Conservation (phyloP, 2,797 vertebrate genomes). For the Nannoperca obscura region DNA sequence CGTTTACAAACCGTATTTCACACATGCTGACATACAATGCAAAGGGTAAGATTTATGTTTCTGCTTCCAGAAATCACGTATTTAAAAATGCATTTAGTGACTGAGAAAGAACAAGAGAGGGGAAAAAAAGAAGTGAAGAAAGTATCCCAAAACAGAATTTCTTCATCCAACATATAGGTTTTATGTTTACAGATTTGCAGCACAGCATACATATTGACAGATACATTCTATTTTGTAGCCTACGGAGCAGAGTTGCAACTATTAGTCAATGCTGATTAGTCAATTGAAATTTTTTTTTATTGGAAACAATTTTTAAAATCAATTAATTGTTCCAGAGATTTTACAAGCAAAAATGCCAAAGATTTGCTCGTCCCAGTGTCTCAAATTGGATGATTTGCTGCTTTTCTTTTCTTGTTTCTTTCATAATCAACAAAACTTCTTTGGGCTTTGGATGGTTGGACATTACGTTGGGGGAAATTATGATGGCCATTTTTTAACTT, state of each 20-base stretch:
- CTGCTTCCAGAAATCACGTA: neutral
- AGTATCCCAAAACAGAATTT: neutral
- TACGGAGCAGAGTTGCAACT: neutral
- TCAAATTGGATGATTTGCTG: neutral
- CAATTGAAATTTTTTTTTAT: no score
- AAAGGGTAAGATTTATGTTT: neutral
- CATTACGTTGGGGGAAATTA: neutral
- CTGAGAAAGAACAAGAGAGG: neutral
- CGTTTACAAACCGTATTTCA: neutral
- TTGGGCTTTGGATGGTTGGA: neutral
- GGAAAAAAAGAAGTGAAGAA: neutral
- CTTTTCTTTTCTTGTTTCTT: neutral
- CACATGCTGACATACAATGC: neutral
- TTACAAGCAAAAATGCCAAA: neutral
- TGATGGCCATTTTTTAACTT: neutral
- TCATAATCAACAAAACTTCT: neutral
- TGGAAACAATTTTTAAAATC: neutral
- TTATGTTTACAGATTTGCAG: neutral
- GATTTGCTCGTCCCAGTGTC: neutral
- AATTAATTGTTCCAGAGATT: neutral
- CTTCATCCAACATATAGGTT: neutral
- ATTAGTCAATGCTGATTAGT: neutral
- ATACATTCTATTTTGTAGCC: neutral
- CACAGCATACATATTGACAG: neutral
- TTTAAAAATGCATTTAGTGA: neutral